These are phyloP conservation scores for Calyptommatus sinebrachiatus DNA, from an alignment of 2,113 vertebrate genomes.

Conservation along the genomic window DNA sequence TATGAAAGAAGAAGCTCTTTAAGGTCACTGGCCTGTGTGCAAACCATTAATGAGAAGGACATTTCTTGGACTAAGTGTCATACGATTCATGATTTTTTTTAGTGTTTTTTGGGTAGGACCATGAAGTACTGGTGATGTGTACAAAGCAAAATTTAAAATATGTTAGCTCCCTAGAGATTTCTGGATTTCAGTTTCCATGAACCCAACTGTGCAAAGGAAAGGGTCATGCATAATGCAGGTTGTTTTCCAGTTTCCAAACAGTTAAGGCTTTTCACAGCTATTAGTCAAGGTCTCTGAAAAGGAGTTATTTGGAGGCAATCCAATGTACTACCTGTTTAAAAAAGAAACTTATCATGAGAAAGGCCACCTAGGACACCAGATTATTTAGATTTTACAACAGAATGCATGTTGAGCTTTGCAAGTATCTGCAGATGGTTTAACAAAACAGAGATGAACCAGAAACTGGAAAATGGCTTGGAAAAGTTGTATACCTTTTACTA, in stretches of 20 bases:
- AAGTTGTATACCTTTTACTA: too few species aligned
- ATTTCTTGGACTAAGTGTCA: too few species aligned
- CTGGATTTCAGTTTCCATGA: background rate
- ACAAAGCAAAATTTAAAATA: background rate
- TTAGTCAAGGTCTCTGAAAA: background rate
- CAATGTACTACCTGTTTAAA: too few species aligned
- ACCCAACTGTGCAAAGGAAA: background rate
- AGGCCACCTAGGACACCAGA: background rate
- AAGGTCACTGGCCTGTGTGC: too few species aligned
- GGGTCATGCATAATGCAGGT: background rate
- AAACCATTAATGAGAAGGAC: too few species aligned
- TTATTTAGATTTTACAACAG: background rate
- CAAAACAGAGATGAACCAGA: background rate
- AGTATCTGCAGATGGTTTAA: background rate
- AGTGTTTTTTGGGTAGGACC: too few species aligned
- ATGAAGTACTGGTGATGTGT: too few species aligned
- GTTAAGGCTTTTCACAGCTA: background rate
- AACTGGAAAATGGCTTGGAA: background rate
- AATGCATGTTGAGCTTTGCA: background rate
- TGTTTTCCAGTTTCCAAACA: background rate
- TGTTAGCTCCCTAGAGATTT: background rate
- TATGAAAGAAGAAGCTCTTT: too few species aligned
- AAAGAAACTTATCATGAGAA: background rate
- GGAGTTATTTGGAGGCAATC: too few species aligned
- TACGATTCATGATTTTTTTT: too few species aligned